Conservation (phyloP, 2,888 invertebrate genomes). For the Desoria tigrina region DNA sequence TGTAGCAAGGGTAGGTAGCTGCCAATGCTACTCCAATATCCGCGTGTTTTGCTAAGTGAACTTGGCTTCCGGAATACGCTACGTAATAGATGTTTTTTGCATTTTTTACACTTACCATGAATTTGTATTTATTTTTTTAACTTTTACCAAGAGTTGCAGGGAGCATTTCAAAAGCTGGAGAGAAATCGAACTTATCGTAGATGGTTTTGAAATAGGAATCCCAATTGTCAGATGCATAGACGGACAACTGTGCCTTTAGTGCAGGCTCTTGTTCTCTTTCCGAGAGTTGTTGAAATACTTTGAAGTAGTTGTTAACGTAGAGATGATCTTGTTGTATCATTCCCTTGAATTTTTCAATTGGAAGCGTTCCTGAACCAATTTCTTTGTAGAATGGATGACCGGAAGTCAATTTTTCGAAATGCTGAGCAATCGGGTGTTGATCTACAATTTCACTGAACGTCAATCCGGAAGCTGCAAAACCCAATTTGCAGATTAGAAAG, state of each 20-base stretch:
- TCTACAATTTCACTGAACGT: background rate
- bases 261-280: background rate
- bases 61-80: background rate
- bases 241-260: background rate
- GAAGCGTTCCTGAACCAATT: constrained; percentile 1
- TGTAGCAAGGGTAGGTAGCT: constrained; percentile 13
- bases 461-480: no score
- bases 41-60: constrained; percentile 5
- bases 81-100: background rate
- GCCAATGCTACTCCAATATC: constrained; percentile 13
- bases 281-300: background rate
- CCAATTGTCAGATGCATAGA: background rate
- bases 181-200: constrained; percentile 10
- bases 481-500: no score
- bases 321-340: constrained; percentile 20
- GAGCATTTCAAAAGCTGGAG: background rate
- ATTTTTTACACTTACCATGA: no score
- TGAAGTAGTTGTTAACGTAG: constrained; percentile 11
- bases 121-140: no score
- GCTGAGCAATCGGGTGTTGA: background rate
- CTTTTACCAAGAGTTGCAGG: background rate
- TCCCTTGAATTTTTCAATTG: constrained; percentile 13
- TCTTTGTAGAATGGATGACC: constrained; percentile 5
- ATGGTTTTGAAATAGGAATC: background rate
- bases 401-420: constrained; percentile 10